Base-by-base conservation (phyloP, 1,140 invertebrate species). In the Amyelois transitella region DNA sequence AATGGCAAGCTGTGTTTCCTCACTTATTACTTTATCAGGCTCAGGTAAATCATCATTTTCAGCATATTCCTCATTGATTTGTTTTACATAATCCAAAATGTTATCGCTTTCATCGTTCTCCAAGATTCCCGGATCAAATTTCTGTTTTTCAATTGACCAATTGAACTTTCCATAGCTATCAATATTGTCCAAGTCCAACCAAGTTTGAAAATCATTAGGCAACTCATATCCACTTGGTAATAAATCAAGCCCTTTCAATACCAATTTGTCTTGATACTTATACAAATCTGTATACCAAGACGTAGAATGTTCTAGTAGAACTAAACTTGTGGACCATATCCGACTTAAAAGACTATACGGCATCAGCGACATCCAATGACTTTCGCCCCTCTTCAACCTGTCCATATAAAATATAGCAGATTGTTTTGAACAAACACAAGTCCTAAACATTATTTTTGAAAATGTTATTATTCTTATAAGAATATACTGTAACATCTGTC, bases 401-500 rank as follows among this genome's bases (percentile, higher is more conserved):
- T 88, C 68, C 51, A 89, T 86, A 55, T 91, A 88, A 69, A 90
- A 90, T 50, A 88, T 60, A 28, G 84, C 88, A 53, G 90, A 75
- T 57, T 81, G 62, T 58, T 75, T 84, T 0, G 90, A 75, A 54
- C 85, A 87, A 6, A 79, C 59, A 61, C 88, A 86, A n/a, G 91
- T 73, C 65, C 89, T 81, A 25, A 78, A 62, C 86, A 92, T 89
- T 4, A 92, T 67, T 62, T 91, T 91, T 0, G 88, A 80, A 72
- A 91, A 91, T 17, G 90, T 78, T 62, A 91, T 88, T 4, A 89
- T 82, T 67, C 88, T 88, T 6, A 91, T 57, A 25, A 92, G 73
- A 44, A 91, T 58, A 80, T 88, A 92, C 69, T 92, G 69, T 2
- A 92, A 53, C 88, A 91, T 91, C 77, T 92, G 91, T 58, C 73